Conservation (phyloP, 2,888 invertebrate species). For the Hemithea aestivaria region DNA sequence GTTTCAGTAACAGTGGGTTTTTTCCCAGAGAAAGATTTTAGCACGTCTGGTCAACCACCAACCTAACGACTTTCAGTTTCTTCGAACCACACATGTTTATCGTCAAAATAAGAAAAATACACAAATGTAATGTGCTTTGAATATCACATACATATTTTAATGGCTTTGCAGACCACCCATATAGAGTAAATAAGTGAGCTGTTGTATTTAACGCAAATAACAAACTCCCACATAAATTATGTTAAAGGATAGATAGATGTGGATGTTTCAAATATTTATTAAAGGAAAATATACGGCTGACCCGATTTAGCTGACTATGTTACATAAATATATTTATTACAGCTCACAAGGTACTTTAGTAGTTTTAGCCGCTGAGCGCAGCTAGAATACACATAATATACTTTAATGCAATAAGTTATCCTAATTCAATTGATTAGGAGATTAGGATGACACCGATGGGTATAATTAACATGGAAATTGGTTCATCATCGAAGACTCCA, state of each 20-base stretch:
- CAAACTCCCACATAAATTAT: too few relatives aligned
- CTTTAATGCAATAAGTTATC: slow-evolving; percentile 9
- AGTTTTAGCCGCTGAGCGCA: too few relatives aligned
- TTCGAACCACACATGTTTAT: slow-evolving; percentile 17
- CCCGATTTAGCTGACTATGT: too few relatives aligned
- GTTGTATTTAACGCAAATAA: slow-evolving; percentile 27
- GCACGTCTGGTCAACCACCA: slow-evolving; percentile 43
- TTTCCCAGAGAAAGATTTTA: slow-evolving; percentile 58
- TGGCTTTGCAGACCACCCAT: slow-evolving; percentile 41
- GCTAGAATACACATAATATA: too few relatives aligned
- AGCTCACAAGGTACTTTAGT: too few relatives aligned
- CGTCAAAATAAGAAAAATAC: slow-evolving; percentile 20
- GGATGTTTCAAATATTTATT: too few relatives aligned
- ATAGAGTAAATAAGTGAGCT: slow-evolving; percentile 26
- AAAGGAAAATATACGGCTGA: too few relatives aligned
- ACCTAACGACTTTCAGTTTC: slow-evolving; percentile 47
- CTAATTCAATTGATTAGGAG: slow-evolving; percentile 34
- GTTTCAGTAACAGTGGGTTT: slow-evolving; percentile 30
- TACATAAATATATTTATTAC: too few relatives aligned
- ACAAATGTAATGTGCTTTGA: slow-evolving; percentile 16
- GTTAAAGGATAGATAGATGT: too few relatives aligned
- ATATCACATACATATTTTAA: slow-evolving; percentile 29
- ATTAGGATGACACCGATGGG: slow-evolving; percentile 28
- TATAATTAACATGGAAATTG: slow-evolving; percentile 38
- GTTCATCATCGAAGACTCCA: slow-evolving; percentile 23